phyloP scores from a whole-genome alignment of 2,888 invertebrate species.

The Cryptocephalus moraei region DNA sequence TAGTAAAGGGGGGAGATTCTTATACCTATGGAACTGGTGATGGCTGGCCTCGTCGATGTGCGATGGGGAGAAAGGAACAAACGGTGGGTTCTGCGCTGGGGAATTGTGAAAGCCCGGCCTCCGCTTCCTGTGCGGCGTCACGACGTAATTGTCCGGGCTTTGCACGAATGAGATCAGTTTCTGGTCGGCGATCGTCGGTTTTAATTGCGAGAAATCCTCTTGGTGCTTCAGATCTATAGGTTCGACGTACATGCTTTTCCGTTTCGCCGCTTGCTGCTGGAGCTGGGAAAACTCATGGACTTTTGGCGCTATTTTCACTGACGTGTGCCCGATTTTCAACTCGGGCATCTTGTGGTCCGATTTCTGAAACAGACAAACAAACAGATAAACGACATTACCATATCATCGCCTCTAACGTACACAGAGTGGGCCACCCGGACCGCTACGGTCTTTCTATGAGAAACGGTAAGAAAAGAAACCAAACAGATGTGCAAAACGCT shows the following conservation, averaged over 20 bases:
- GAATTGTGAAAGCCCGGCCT: slow-evolving; percentile 81
- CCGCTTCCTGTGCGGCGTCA: slow-evolving; percentile 77
- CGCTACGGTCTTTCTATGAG: no score
- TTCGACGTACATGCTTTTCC: slow-evolving; percentile 51
- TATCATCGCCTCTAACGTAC: not conserved
- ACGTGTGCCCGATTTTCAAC: slow-evolving; percentile 49
- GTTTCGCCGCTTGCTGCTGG: slow-evolving; percentile 45
- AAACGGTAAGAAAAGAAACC: no score
- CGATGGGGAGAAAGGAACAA: slow-evolving; percentile 71
- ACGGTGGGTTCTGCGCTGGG: slow-evolving; percentile 78
- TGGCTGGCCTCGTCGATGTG: slow-evolving; percentile 62
- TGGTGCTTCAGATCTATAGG: slow-evolving; percentile 62
- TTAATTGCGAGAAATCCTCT: slow-evolving; percentile 55
- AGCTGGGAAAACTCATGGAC: slow-evolving; percentile 43
- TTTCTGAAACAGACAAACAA: slow-evolving; percentile 21
- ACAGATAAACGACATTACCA: not conserved
- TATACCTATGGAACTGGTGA: slow-evolving; percentile 50
- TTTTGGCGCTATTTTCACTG: slow-evolving; percentile 50
- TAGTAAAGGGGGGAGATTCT: slow-evolving; percentile 44
- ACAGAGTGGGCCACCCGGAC: not conserved
- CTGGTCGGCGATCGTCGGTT: slow-evolving; percentile 52
- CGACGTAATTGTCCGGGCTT: slow-evolving; percentile 72
- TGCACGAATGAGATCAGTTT: slow-evolving; percentile 60
- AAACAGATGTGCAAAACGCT: no score
- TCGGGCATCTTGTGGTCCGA: slow-evolving; percentile 33